Conservation (phyloP, 2,888 invertebrate species). For the Melikaiella ostensackeni region DNA sequence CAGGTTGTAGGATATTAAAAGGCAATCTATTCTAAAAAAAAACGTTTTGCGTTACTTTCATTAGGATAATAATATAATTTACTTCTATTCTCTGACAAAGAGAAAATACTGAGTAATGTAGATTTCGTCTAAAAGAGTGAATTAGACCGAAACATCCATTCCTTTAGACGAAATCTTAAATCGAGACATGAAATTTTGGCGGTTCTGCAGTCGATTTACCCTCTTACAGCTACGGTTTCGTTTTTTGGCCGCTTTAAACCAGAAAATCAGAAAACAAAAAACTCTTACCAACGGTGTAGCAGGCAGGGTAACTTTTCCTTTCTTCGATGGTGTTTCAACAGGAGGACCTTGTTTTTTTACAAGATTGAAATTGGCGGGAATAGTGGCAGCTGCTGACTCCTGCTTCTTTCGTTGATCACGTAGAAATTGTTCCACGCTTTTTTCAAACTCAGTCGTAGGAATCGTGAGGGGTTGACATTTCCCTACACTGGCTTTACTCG, state of each 20-base stretch:
- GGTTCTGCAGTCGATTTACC: too few relatives aligned
- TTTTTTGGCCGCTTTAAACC: too few relatives aligned
- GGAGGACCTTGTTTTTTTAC: conserved; percentile 6
- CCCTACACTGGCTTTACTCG: conserved; percentile 24
- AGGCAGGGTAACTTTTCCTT: conserved; percentile 4
- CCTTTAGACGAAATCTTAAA: too few relatives aligned
- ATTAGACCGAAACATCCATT: too few relatives aligned
- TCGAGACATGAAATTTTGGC: not conserved
- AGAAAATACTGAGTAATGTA: too few relatives aligned
- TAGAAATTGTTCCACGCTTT: conserved; percentile 71
- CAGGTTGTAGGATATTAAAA: not conserved
- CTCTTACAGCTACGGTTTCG: too few relatives aligned
- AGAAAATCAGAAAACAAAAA: not conserved
- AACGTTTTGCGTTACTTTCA: not conserved
- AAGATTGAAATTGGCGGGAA: conserved; percentile 22
- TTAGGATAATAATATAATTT: not conserved
- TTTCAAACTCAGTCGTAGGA: conserved; percentile 72
- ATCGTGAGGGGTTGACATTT: conserved; percentile 56
- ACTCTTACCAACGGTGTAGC: conserved; percentile 61
- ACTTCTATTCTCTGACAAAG: not conserved
- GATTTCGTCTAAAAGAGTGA: too few relatives aligned
- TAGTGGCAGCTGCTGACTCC: conserved; percentile 60
- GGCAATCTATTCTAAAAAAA: not conserved
- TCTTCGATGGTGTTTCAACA: not conserved
- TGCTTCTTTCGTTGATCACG: conserved; percentile 69